Evolutionary conservation across 1,140 invertebrate species (phyloP), one percentile per base, ranked within the genome.

Genomic region (Plutomurus gul): DNA sequence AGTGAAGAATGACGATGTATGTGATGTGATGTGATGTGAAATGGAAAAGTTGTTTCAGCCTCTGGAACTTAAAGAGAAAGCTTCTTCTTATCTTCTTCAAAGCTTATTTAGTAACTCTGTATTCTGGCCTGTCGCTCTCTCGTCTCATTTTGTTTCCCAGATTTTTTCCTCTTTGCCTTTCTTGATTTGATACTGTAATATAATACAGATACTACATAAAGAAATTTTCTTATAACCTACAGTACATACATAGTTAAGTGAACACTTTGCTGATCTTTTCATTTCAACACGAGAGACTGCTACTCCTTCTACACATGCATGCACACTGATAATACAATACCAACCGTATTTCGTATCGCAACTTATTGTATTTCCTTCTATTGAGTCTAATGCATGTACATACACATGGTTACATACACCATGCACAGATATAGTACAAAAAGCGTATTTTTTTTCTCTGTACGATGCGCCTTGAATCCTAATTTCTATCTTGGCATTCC

Each of bases 401-500:
- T n/a, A n/a, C n/a, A n/a, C n/a, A n/a, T n/a, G n/a, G n/a, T n/a
- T n/a, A n/a, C n/a, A n/a, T n/a, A n/a, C n/a, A n/a, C n/a, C n/a
- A n/a, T n/a, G n/a, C n/a, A n/a, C 56, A n/a, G 13, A 33, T 33
- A 49, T 49, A 49, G 4, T 3, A 5, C 3, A 65, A 16, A 65
- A 30, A 65, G 36, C 27, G 56, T 25, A 65, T n/a, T 65, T 65
- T 65, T 65, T 65, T n/a, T n/a, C n/a, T 30, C 56, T 65, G 5
- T 3, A 51, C 25, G 56, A 65, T 65, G 56, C 56, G 56, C 56
- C 56, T 65, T 65, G 56, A 65, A 65, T 65, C 27, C 56, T 65
- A 65, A 65, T 65, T 65, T 65, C 56, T 65, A 65, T 65, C 56
- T 65, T 65, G 56, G 56, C 56, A 65, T 65, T 65, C 56, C 56